Evolutionary conservation across 2,888 invertebrate genomes (phyloP), one percentile per base, ranked within the genome.

Genomic region (Orthosia gothica): DNA sequence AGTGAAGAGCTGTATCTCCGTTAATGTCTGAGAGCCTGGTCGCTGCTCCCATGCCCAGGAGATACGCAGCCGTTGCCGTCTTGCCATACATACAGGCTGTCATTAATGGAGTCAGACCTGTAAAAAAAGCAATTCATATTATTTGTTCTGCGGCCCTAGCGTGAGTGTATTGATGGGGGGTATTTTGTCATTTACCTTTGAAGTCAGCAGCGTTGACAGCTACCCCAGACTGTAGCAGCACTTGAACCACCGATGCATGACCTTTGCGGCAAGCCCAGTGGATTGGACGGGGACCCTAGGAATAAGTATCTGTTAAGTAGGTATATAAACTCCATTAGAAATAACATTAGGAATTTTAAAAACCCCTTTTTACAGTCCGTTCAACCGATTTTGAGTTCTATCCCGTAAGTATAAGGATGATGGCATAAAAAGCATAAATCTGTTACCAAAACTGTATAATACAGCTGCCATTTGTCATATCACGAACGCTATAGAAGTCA

Each of bases 241-340:
- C 97, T 95, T 99, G 99, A 9, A 99, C 99, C 23, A 99, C 98
- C 0, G 98, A 98, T 0, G 99, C 98, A 91, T 99, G 99, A 0
- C 99, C 99, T 92, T 99, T 99, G 55, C 99, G 97, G 90, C 99
- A 99, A 0, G 99, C 99, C 99, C 99, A 99, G 92, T 99, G 99
- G 81, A 99, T 98, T 1, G 99, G 99, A 45, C 98, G 97, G 0
- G 99, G 99, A 1, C 99, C 99, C 95, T 96, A 70, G 7, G 12
- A 57, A 57, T 26, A 11, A 55, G 2, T 23, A 23, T 55, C 20
- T 23, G 12, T 13, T 13, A 54, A 9, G 13, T 52, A 52, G 9
- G 7, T 50, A 13, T 40, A 45, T 9, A 7, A 7, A 26, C 26
- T 26, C 26, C 26, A 26, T 26, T 26, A 2, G 26, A 26, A 26